Percentiles rank a stretch among this genome's conserved stretches.
Conservation (phyloP, 1,140 invertebrate species). For the Brachionus koreanus region DNA sequence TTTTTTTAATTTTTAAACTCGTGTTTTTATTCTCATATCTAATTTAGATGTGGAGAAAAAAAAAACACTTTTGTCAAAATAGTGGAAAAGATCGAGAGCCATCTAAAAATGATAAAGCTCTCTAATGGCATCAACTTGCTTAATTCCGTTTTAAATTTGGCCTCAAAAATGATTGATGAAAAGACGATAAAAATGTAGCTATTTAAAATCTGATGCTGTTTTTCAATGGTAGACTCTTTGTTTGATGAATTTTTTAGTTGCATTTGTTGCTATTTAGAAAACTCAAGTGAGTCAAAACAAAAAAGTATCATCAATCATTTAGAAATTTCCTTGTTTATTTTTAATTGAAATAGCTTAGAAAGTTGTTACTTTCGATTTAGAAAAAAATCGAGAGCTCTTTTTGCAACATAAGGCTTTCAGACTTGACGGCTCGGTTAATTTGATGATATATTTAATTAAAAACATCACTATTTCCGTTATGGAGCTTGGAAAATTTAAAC, state of each 20-base stretch:
- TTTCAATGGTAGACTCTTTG: not conserved
- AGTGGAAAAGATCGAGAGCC: not conserved
- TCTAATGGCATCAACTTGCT: not conserved
- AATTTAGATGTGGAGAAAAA: not conserved
- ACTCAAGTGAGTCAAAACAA: conserved; percentile 1
- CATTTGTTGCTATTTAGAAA: not conserved
- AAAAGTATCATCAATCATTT: conserved; percentile 27
- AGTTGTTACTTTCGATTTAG: conserved; percentile 3
- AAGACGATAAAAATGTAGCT: not conserved
- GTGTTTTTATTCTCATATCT: not conserved
- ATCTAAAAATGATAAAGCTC: not conserved
- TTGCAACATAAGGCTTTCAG: not conserved
- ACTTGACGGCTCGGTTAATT: conserved; percentile 14
- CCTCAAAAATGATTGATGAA: not conserved
- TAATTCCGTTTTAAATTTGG: not conserved
- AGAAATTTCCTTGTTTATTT: conserved; percentile 36
- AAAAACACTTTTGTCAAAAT: not conserved
- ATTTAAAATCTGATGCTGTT: not conserved
- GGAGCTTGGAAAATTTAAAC: not conserved
- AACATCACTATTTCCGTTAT: conserved; percentile 21
- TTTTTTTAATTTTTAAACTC: not conserved
- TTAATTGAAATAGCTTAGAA: not conserved
- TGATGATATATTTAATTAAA: conserved; percentile 18
- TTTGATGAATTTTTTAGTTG: not conserved
- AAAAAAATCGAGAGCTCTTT: not conserved